Evolutionary conservation across 2,113 vertebrate genomes (phyloP), one percentile per base, ranked within the genome.

Genomic region (Rana temporaria): DNA sequence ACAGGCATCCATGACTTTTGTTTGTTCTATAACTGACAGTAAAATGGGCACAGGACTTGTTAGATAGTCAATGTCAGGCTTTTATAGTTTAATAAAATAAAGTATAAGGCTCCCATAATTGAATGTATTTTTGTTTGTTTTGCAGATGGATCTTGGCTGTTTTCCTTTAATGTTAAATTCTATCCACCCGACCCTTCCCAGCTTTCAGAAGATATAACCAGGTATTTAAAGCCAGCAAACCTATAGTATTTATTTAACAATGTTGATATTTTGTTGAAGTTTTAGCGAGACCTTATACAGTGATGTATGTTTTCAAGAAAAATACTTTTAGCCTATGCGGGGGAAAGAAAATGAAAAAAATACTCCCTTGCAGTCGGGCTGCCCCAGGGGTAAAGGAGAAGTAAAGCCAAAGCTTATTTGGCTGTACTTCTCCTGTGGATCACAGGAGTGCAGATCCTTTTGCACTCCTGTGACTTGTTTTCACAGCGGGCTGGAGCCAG

Each of bases 151-250:
- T 94, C 96, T 90, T 99, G 98, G 97, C 96, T 95, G 88, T 99
- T 99, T 89, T 93, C 95, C 24, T 99, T 99, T 90, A 98, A 96
- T 85, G 98, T 99, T 66, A 99, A 99, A 90, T 99, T 99, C 92
- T 99, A 99, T 87, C 97, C 98, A 77, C 98, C 97, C 74, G 98
- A 99, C 84, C 98, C 98, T 18, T 88, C 96, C 63, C 97, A 99
- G 89, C 94, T 99, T 30, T 95, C 94, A 55, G 98, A 99, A 91
- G 98, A 99, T 79, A 98, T 99, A 87, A 99, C 97, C 90, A 96
- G 98, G 98, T 97, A 89, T 85, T 89, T 88, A 84, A 42, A 22
- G 17, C 8, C 24, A n/a, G 59, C 59, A 60, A 19, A n/a, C n/a
- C n/a, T n/a, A 1, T n/a, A n/a, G 5, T 60, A 60, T 66, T 16